Percentiles rank a stretch among this genome's conserved stretches.
phyloP scores from a whole-genome alignment of 2,797 vertebrate species.

The Picus viridis region DNA sequence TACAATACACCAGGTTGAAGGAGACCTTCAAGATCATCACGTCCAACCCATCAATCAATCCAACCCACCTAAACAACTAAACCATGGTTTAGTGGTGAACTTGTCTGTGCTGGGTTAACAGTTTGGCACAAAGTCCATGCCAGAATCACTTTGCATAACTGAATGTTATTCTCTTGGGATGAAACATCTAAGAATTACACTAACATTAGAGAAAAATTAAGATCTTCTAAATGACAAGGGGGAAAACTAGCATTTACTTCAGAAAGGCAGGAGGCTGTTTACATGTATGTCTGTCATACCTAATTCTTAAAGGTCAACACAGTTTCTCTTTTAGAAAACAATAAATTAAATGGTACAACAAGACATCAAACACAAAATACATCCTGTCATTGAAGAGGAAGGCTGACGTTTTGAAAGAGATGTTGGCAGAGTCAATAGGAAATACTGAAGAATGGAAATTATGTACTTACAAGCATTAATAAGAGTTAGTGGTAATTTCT shows the following conservation, averaged over 20 bases:
- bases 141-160: neutral
- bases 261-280: constrained; percentile 2
- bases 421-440: neutral
- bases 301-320: constrained; percentile 41
- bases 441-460: neutral
- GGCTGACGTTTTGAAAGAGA: constrained; percentile 9
- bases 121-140: neutral
- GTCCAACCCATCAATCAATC: too few species aligned
- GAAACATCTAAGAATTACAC: neutral
- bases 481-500: neutral
- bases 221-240: neutral
- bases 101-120: neutral
- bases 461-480: neutral
- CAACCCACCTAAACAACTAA: too few species aligned
- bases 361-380: neutral
- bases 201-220: neutral
- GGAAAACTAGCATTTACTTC: neutral
- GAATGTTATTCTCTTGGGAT: neutral
- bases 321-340: constrained; percentile 23
- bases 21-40: too few species aligned
- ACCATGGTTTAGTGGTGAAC: too few species aligned
- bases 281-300: constrained; percentile 2
- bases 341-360: neutral
- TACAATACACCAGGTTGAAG: too few species aligned
- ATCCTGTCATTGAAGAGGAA: neutral